These are phyloP conservation scores for Octomys mimax DNA, from an alignment of 2,797 vertebrate genomes.

Conservation along the genomic window DNA sequence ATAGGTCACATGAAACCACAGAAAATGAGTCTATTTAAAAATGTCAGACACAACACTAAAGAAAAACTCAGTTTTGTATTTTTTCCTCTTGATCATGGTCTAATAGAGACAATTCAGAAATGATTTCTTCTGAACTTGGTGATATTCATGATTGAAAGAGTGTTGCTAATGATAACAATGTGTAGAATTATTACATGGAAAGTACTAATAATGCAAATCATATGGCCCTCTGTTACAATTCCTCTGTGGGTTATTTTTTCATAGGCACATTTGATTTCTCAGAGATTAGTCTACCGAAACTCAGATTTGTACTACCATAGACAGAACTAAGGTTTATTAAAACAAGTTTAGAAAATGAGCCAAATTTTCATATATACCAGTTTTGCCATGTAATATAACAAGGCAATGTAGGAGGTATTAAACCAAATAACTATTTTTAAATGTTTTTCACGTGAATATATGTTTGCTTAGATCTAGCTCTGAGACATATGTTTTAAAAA, in stretches of 20 bases:
- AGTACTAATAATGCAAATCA: constrained; percentile 83
- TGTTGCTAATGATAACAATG: constrained; percentile 85
- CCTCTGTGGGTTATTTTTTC: constrained; percentile 57
- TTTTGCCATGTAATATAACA: constrained; percentile 50
- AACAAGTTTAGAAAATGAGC: constrained; percentile 56
- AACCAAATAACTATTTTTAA: constrained; percentile 59
- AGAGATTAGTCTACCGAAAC: constrained; percentile 74
- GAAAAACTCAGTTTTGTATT: constrained; percentile 77
- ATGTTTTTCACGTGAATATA: constrained; percentile 15
- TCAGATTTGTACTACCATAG: constrained; percentile 66
- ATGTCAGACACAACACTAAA: constrained; percentile 80
- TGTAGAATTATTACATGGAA: constrained; percentile 80
- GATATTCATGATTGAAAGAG: constrained; percentile 83
- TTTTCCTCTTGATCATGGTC: constrained; percentile 83
- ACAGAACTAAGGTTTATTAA: constrained; percentile 51
- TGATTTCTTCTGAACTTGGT: constrained; percentile 83
- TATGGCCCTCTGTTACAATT: constrained; percentile 65
- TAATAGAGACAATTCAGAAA: constrained; percentile 82
- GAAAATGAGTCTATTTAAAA: constrained; percentile 85
- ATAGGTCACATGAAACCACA: constrained; percentile 82
- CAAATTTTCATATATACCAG: constrained; percentile 40
- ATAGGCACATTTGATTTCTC: constrained; percentile 65
- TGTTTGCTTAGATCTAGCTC: constrained; percentile 32
- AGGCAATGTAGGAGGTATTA: background rate
- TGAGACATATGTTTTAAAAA: constrained; percentile 40